These are phyloP conservation scores for Thryonomys swinderianus DNA, from an alignment of 2,113 vertebrate genomes.

Conservation along the genomic window DNA sequence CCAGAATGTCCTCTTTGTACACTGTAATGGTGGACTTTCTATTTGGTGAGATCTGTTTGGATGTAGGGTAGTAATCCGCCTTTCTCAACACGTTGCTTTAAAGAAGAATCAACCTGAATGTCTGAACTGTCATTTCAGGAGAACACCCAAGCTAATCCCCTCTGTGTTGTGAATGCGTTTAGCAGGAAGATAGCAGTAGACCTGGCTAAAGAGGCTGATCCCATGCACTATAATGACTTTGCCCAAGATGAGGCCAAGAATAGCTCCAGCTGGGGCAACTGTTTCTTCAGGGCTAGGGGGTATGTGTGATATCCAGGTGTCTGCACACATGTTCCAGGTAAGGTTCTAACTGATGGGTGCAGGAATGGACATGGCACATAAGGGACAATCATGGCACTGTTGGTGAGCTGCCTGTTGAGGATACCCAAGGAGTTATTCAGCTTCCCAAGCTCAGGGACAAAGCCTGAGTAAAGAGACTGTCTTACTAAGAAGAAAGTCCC, in stretches of 20 bases:
- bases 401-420: not conserved
- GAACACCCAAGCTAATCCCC: not conserved
- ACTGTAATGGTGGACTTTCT: not conserved
- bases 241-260: not conserved
- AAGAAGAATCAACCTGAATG: not conserved
- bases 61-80: not conserved
- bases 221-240: not conserved
- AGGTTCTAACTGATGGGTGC: not conserved
- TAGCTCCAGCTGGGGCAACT: not conserved
- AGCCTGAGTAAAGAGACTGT: slow-evolving; percentile 15
- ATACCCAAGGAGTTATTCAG: not conserved
- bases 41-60: slow-evolving; percentile 1
- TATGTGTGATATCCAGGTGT: not conserved
- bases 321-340: not conserved
- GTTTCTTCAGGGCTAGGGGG: not conserved
- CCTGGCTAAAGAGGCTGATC: not conserved
- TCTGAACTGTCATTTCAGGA: not conserved
- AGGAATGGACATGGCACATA: not conserved
- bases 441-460: not conserved
- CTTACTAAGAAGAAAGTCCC: not conserved
- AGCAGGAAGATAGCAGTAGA: not conserved
- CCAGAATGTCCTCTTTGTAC: not conserved
- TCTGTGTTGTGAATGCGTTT: not conserved
- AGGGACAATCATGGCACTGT: not conserved
- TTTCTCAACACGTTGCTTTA: not conserved